These are phyloP conservation scores for Pachypanchax playfairii DNA, from an alignment of 2,113 vertebrate genomes.

Conservation along the genomic window DNA sequence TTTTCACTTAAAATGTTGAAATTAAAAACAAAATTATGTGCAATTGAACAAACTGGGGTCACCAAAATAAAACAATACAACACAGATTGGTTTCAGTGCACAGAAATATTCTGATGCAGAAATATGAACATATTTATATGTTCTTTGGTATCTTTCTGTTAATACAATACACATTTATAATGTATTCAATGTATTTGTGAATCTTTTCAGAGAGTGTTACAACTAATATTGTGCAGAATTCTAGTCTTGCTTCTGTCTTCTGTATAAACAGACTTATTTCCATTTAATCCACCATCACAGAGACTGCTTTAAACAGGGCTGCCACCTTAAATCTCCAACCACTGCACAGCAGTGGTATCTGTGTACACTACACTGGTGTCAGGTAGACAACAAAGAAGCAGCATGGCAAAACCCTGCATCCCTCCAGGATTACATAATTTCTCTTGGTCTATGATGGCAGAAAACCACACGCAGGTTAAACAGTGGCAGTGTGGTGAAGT, in stretches of 20 bases:
- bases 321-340: constrained; percentile 38
- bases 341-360: background rate
- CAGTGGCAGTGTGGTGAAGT: background rate
- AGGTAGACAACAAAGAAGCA: constrained; percentile 57
- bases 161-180: too few species aligned
- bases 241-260: constrained; percentile 28
- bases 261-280: constrained; percentile 1
- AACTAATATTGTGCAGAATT: too few species aligned
- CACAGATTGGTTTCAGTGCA: too few species aligned
- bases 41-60: too few species aligned
- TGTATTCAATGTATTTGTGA: too few species aligned
- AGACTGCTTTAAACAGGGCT: background rate
- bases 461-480: constrained; percentile 21
- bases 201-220: too few species aligned
- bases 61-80: too few species aligned
- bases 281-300: background rate
- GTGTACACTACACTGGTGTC: constrained; percentile 7
- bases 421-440: constrained; percentile 57
- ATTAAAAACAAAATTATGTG: too few species aligned
- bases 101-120: too few species aligned
- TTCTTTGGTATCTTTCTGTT: too few species aligned
- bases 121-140: too few species aligned
- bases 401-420: constrained; percentile 47
- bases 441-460: constrained; percentile 17
- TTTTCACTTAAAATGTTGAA: too few species aligned